Evolutionary conservation across 2,797 vertebrate species (phyloP).

Genomic region (Scleropages formosus): DNA sequence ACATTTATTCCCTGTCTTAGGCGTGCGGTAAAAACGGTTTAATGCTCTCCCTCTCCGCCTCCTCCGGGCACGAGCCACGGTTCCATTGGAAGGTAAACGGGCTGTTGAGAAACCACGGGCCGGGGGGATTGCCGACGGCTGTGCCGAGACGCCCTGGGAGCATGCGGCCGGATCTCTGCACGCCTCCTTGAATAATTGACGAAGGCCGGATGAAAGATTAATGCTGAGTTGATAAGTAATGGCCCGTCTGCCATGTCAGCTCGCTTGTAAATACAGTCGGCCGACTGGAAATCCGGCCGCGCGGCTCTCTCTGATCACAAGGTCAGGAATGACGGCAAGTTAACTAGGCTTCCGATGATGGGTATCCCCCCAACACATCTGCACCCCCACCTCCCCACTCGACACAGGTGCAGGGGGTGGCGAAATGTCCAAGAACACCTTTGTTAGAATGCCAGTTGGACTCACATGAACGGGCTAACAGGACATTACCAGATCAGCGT

Average conservation of each 20-base stretch:
- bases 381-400: background rate
- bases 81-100: constrained; percentile 1
- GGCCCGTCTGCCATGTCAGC: constrained; percentile 34
- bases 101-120: constrained; percentile 8
- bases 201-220: constrained; percentile 49
- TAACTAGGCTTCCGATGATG: background rate
- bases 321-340: background rate
- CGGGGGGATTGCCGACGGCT: background rate
- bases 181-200: constrained; percentile 51
- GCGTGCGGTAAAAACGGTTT: constrained; percentile 1
- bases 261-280: constrained; percentile 20
- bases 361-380: background rate
- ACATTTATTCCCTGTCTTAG: background rate
- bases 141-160: constrained; percentile 20
- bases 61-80: background rate
- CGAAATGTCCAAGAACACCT: no score
- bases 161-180: constrained; percentile 38
- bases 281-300: constrained; percentile 13
- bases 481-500: no score
- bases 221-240: constrained; percentile 44
- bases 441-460: no score
- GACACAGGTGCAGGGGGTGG: no score
- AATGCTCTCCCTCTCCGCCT: background rate
- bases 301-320: background rate
- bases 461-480: no score